Base-by-base conservation (phyloP, 2,888 invertebrate genomes). In the Eupithecia insigniata region DNA sequence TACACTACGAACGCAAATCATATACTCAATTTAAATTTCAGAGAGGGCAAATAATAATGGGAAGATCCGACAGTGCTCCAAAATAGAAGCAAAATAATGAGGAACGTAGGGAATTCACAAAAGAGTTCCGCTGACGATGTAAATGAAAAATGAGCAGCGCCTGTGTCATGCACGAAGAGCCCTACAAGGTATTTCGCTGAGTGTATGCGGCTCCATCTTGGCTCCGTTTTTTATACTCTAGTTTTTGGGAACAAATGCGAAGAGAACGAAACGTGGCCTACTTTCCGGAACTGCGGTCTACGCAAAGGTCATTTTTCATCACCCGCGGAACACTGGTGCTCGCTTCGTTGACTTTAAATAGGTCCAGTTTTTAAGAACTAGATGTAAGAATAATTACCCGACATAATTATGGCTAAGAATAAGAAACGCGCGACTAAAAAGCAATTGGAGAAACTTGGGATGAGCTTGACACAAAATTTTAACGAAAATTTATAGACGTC, bases 201-300 rank as follows among this genome's bases (percentile, higher is more conserved):
- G 76, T 76, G 67, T 70, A 75, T 67, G 66, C 71, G 70, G 76
- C 76, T 77, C 72, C 68, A n/a, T 68, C 58, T 67, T 78, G 70
- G 76, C 76, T 77, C 72, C 68, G 22, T 68, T 58, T 67, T 78
- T 72, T 58, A 69, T 75, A 67, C 73, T 76, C 64, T 67, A 64
- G 78, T 81, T 82, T 55, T 55, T 74, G 67, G 58, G 71, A 69
- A 73, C 80, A 79, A 82, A 77, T 74, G 78, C 78, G 83, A 82
- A 75, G 78, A 81, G 79, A 81, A 72, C 78, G 76, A 79, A 55
- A 71, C 81, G 83, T 85, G 89, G 84, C 88, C 90, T 85, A 90
- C 85, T 90, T 91, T 87, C 84, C n/a, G 79, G 83, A 85, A 81
- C 84, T 81, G 85, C 87, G 88, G 86, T 86, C 85, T 85, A 73